phyloP scores from a whole-genome alignment of 2,797 vertebrate species.

The Xenopus petersii region DNA sequence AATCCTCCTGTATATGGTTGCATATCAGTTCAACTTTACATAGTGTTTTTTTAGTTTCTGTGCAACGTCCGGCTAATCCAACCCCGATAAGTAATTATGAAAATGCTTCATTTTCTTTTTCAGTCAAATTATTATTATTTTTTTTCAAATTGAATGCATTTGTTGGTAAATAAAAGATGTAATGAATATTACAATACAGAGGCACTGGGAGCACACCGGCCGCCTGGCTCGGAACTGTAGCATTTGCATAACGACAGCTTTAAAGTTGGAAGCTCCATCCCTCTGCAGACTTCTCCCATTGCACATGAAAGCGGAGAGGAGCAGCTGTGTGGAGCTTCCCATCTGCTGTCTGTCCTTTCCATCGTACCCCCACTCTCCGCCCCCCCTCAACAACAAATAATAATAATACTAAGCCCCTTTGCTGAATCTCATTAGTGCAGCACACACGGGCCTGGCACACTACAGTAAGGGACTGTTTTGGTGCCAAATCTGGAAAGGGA shows the following conservation, averaged over 20 bases:
- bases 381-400: background rate
- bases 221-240: constrained; percentile 16
- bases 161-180: constrained; percentile 20
- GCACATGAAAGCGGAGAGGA: constrained; percentile 28
- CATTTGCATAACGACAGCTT: constrained; percentile 41
- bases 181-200: constrained; percentile 22
- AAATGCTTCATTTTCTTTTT: background rate
- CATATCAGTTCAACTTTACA: no score
- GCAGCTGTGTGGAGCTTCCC: constrained; percentile 34
- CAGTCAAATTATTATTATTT: no score
- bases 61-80: no score
- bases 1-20: no score
- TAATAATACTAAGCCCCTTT: background rate
- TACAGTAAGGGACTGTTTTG: background rate
- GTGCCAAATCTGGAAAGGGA: no score
- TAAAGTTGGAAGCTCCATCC: constrained; percentile 28
- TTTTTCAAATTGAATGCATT: background rate
- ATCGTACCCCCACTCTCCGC: background rate
- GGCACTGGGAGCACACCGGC: background rate
- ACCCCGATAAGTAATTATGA: no score
- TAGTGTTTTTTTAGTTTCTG: no score
- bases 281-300: constrained; percentile 32
- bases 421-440: constrained; percentile 29
- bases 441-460: constrained; percentile 32
- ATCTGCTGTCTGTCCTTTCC: constrained; percentile 24